Percentiles rank a stretch among this genome's conserved stretches.
phyloP scores from a whole-genome alignment of 2,113 vertebrate species.

The Zeus faber region DNA sequence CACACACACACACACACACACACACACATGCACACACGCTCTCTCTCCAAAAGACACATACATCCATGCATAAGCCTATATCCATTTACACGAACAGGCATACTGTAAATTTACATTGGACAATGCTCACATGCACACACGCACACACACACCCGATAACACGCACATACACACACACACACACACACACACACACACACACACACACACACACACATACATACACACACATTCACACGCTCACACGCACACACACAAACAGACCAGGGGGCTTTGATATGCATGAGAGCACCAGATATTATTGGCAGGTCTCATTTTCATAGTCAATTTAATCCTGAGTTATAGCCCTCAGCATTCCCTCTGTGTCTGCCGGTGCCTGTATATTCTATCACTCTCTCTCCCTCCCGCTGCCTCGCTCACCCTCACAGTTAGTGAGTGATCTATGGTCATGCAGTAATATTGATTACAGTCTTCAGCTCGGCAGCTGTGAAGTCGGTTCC shows the following conservation, averaged over 20 bases:
- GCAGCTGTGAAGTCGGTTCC: conserved; percentile 47
- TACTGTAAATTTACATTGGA: no score
- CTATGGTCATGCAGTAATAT: conserved; percentile 69
- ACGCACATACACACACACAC: no score
- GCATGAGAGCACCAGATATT: conserved; percentile 64
- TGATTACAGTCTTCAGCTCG: conserved; percentile 61
- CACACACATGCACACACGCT: conserved; percentile 3
- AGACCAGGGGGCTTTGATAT: conserved; percentile 60
- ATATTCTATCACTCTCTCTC: not conserved
- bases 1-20: not conserved
- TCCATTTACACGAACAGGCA: no score
- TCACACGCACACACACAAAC: conserved; percentile 9
- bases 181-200: conserved; percentile 10
- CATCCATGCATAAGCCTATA: no score
- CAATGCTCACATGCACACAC: conserved; percentile 40
- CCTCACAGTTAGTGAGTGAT: conserved; percentile 57
- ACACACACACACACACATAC: conserved; percentile 7
- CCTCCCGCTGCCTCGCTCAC: not conserved
- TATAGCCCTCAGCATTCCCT: conserved; percentile 52
- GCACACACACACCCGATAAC: no score
- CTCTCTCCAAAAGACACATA: no score
- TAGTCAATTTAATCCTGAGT: conserved; percentile 71
- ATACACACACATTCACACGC: not conserved
- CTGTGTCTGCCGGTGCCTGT: conserved; percentile 7
- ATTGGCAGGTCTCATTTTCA: conserved; percentile 69